Base-by-base conservation (phyloP, 2,888 invertebrate genomes). In the Unio pictorum region DNA sequence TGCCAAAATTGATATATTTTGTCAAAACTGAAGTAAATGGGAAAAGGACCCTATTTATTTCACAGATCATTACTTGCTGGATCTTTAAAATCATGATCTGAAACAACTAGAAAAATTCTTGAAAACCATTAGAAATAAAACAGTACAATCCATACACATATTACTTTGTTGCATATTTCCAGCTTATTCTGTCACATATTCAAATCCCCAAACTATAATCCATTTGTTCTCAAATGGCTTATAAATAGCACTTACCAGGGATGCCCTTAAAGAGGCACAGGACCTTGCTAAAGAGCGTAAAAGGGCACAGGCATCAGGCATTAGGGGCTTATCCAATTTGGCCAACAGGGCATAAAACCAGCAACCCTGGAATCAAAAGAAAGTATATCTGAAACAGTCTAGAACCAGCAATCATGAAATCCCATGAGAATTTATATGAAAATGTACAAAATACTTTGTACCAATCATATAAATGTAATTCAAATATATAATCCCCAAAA, bases 281-380 rank as follows among this genome's bases (percentile, higher is more conserved):
- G 91, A 91, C 82, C 94, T 92, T 23, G 94, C 93, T 75, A 95
- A 89, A 61, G 91, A 90, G 77, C 95, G 92, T 64, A 95, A 87
- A 72, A 92, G 91, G 59, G 93, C 92, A 85, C 92, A 93, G n/a
- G 93, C 92, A 72, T 94, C 93, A 3, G 94, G 93, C 61, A 92
- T 91, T 15, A 95, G 89, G 0, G 95, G 95, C 73, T 93, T 92
- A 84, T 93, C 93, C 56, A 93, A 88, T 74, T 93, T 92, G 8
- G 92, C 92, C 64, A 95, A 86, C 64, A 94, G 89, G 0, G 94
- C 92, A 90, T 94, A 95, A 34, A 95, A 91, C 95, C 95, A 95
- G 85, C 91, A 91, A 34, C 94, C 94, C 79, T 92, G 84, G 3
- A 74, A 73, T 28, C 34, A 58, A 67, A 11, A n/a, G 20, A 64